Evolutionary conservation across 2,113 vertebrate species (phyloP).

Genomic region (Percina caprodes): DNA sequence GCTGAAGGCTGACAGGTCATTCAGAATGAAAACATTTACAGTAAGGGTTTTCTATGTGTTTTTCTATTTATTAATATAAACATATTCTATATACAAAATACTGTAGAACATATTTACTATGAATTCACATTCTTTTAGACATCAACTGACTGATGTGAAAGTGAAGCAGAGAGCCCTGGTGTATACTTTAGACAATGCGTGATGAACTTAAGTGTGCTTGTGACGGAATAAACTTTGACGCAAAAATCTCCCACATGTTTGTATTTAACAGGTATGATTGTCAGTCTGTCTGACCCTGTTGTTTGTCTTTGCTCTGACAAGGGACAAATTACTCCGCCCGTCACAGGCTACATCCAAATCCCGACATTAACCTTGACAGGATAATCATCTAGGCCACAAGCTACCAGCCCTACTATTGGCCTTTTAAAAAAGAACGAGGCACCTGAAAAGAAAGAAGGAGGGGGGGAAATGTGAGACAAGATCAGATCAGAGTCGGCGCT

Average conservation of each 20-base stretch:
- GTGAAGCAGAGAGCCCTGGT: conserved; percentile 4
- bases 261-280: conserved; percentile 53
- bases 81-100: no score
- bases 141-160: conserved; percentile 29
- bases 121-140: not conserved
- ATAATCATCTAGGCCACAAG: conserved; percentile 58
- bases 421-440: conserved; percentile 43
- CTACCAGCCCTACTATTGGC: conserved; percentile 21
- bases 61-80: no score
- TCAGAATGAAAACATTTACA: no score
- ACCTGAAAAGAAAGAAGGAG: conserved; percentile 21
- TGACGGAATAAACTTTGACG: conserved; percentile 53
- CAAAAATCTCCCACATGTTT: conserved; percentile 33
- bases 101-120: no score
- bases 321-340: conserved; percentile 66
- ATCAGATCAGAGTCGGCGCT: conserved; percentile 63
- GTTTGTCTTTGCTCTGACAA: conserved; percentile 75
- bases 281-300: conserved; percentile 49
- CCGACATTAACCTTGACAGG: conserved; percentile 61
- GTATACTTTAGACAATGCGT: not conserved
- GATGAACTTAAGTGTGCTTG: conserved; percentile 16
- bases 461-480: conserved; percentile 32
- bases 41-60: not conserved
- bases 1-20: no score
- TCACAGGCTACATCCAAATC: conserved; percentile 48